A percentile compares a stretch with the other conserved stretches of the same genome.
Evolutionary conservation across 2,113 vertebrate genomes (phyloP).

Genomic region (Spheniscus mendiculus): DNA sequence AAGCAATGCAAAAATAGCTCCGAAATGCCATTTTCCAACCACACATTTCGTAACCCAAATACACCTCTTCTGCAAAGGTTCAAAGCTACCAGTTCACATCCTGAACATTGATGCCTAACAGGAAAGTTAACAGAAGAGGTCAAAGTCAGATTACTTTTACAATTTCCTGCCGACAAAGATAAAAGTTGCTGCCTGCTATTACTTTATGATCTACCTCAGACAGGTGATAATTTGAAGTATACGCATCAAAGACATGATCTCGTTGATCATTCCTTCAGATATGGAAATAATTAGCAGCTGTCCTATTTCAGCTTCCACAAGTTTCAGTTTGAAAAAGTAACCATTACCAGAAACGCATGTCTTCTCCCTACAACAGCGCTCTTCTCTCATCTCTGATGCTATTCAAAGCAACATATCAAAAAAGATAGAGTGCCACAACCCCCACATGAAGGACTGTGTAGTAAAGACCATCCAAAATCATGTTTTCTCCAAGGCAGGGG

Average conservation of each 20-base stretch:
- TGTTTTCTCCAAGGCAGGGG: neutral
- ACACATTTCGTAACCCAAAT: neutral
- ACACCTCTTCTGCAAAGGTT: neutral
- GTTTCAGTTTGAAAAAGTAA: neutral
- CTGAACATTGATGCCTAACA: neutral
- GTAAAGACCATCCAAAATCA: neutral
- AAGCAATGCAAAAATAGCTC: neutral
- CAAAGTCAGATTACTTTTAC: constrained; percentile 8
- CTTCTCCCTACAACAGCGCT: neutral
- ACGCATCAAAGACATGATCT: neutral
- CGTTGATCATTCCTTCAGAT: neutral
- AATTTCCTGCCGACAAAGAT: neutral
- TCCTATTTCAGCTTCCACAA: constrained; percentile 28
- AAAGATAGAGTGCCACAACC: neutral
- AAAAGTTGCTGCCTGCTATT: neutral
- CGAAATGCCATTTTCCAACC: neutral
- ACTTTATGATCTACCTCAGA: neutral
- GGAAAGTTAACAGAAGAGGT: neutral
- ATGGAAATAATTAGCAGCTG: neutral
- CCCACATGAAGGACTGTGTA: neutral
- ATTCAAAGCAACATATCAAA: neutral
- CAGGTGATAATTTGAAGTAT: neutral
- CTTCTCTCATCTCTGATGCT: neutral
- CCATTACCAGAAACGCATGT: neutral
- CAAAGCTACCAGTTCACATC: neutral